Base-by-base conservation (phyloP, 2,888 invertebrate species). In the Pterobdella sp. region DNA sequence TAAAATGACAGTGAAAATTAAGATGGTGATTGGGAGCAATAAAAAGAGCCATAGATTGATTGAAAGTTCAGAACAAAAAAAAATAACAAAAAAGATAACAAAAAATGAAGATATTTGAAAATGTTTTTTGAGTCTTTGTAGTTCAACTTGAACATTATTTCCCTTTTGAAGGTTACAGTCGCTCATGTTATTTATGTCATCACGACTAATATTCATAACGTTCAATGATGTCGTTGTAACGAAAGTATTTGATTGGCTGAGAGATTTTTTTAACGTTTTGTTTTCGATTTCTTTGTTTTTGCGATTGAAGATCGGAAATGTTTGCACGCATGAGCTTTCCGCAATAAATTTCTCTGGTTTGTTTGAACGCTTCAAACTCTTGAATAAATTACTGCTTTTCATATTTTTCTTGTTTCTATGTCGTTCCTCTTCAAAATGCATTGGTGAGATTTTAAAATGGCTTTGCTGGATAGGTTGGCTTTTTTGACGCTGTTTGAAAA, bases 211-310 rank as follows among this genome's bases (percentile, higher is more conserved):
- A 26, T 3, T 3, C 3, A 18, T 56, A 26, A 56, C n/a, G 60
- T 56, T 56, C n/a, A 22, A 56, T 22, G 60, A 56, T 3, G 60
- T 56, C 60, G 3, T 56, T 56, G 60, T 56, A 26, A n/a, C n/a
- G 60, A 56, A 56, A 26, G 60, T 26, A 26, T 3, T 56, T 14
- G 60, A 56, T 56, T 56, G 60, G 60, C 60, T 56, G 60, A 26
- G 18, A 26, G 14, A 18, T 26, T 4, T 56, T 4, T n/a, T 56
- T 56, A 14, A 4, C 10, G 4, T 56, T 26, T 4, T 56, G n/a
- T n/a, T 56, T 4, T 14, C n/a, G 60, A 56, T 56, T 22, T 56
- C n/a, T 7, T 56, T 56, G 14, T 56, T 56, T 56, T 56, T 56
- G 60, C 3, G n/a, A 22, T 56, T 56, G 60, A 56, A 56, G 60